Conservation (phyloP, 2,113 vertebrate species). For the Hystrix brachyura region DNA sequence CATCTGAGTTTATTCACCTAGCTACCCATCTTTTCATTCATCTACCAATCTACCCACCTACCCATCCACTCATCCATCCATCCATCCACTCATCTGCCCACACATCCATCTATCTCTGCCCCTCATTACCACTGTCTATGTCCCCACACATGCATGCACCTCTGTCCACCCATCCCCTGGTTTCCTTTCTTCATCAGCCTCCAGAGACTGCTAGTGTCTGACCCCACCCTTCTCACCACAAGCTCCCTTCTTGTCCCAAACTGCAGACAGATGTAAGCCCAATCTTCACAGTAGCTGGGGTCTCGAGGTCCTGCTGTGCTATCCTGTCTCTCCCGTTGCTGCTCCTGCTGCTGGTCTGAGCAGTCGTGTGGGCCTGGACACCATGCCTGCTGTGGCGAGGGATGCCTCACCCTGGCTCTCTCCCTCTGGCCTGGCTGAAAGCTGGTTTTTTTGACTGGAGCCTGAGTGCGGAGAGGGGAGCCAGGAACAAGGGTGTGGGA, state of each 20-base stretch:
- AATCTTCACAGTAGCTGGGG: neutral
- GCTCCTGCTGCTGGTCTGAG: neutral
- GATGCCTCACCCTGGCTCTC: neutral
- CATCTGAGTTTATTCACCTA: neutral
- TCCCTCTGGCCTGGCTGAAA: neutral
- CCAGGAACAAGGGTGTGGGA: neutral
- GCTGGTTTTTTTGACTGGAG: neutral
- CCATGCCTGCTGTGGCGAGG: neutral
- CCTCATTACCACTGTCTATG: no score
- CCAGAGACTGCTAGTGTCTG: neutral
- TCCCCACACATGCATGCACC: neutral
- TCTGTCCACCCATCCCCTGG: neutral
- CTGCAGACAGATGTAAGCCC: neutral
- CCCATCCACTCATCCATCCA: neutral
- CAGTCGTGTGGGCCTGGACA: no score
- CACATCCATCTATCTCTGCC: neutral
- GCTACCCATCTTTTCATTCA: neutral
- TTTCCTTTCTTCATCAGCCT: neutral
- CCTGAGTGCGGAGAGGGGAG: neutral
- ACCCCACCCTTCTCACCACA: neutral
- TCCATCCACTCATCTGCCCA: accelerated
- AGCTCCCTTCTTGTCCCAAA: neutral
- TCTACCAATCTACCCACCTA: no score
- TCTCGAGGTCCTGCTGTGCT: neutral
- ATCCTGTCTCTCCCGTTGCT: neutral